These are phyloP conservation scores for Zapus hudsonius DNA, from an alignment of 2,113 vertebrate genomes.

Conservation along the genomic window DNA sequence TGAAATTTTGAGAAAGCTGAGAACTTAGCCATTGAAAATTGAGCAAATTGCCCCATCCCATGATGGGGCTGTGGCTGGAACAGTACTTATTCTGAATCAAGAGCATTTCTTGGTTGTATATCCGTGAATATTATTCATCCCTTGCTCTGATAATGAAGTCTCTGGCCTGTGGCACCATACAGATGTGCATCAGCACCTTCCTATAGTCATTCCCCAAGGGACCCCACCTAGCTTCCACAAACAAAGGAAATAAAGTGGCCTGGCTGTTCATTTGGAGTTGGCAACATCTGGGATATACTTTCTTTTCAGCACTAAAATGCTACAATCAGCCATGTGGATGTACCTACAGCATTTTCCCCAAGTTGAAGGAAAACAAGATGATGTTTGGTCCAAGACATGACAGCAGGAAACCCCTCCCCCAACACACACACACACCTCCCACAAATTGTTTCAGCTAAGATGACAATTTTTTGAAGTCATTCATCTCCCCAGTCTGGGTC, in stretches of 20 bases:
- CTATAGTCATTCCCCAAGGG: neutral
- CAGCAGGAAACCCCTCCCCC: neutral
- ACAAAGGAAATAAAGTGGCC: neutral
- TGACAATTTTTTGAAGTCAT: neutral
- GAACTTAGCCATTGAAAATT: neutral
- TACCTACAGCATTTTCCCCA: neutral
- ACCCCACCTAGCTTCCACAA: neutral
- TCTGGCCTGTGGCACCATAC: neutral
- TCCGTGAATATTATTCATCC: neutral
- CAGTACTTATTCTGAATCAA: neutral
- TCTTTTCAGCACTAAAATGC: neutral
- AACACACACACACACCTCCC: too few species aligned
- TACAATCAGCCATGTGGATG: neutral
- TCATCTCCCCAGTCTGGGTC: neutral
- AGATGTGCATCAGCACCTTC: neutral
- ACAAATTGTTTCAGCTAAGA: slow-evolving; percentile 3
- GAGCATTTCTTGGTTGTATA: neutral
- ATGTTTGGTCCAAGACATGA: neutral
- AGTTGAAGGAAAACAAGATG: slow-evolving; percentile 34
- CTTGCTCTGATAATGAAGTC: neutral
- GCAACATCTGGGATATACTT: neutral
- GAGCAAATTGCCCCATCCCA: neutral
- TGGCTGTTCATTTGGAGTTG: neutral
- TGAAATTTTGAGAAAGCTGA: slow-evolving; percentile 4
- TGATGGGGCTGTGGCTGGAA: neutral